phyloP scores from a whole-genome alignment of 1,140 invertebrate genomes.

The Lamellibrachia luymesi region DNA sequence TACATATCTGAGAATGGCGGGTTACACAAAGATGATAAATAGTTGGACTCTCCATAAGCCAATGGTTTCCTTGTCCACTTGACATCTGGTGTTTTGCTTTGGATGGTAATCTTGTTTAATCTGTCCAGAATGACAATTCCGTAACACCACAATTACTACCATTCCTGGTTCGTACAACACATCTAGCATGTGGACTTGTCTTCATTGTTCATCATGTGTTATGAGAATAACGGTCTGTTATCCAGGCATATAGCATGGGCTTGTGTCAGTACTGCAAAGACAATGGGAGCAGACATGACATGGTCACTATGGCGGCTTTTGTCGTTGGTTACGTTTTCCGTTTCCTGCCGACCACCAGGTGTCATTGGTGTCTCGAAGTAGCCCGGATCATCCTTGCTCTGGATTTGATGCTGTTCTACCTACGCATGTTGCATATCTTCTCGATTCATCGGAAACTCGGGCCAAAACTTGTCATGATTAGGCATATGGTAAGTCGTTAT shows the following conservation, averaged over 20 bases:
- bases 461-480: constrained; percentile 60
- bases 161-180: no score
- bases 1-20: no score
- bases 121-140: no score
- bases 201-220: no score
- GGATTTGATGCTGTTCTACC: constrained; percentile 53
- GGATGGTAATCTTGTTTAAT: no score
- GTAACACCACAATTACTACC: no score
- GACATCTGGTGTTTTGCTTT: no score
- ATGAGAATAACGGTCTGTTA: background rate
- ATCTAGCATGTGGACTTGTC: no score
- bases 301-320: constrained; percentile 50
- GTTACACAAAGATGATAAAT: no score
- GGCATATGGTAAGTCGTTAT: constrained; percentile 53
- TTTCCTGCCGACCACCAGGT: background rate
- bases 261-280: constrained; percentile 49
- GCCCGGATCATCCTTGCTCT: constrained; percentile 48
- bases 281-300: constrained; percentile 54
- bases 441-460: constrained; percentile 55
- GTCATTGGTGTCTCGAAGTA: constrained; percentile 28
- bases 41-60: no score
- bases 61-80: no score
- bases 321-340: constrained; percentile 43
- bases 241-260: constrained; percentile 16
- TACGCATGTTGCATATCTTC: constrained; percentile 54